Evolutionary conservation across 1,140 invertebrate species (phyloP), one percentile per base, ranked within the genome.

Genomic region (Diplogasteroides magnus): DNA sequence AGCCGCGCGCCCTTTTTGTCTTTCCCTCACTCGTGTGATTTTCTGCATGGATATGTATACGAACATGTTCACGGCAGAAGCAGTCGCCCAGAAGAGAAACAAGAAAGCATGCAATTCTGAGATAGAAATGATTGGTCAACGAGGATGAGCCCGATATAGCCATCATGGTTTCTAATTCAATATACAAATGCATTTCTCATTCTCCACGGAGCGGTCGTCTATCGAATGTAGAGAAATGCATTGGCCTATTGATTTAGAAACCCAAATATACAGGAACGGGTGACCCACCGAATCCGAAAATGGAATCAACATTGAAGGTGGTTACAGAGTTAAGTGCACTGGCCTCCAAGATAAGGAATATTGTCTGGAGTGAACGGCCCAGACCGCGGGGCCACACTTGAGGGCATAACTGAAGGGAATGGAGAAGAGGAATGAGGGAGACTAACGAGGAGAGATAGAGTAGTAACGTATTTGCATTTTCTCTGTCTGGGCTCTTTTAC

Each of bases 51-150:
- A 70, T 0, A 73, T 69, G 61, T 82, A 82, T 64, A 82, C 76
- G 6, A 82, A 69, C 78, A 81, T 82, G 55, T 81, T 81, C 59
- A 82, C 82, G 58, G 75, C 77, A 62, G 82, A 78, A n/a, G 59
- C 32, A 56, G 73, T 76, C 1, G 79, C 69, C 80, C 80, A 82
- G 3, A 81, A 62, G 14, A 72, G 65, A 58, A 77, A 81, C n/a
- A 55, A 71, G 37, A 77, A 31, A 11, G 80, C 79, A 61, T 81
- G 78, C 25, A 81, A 69, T 15, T 71, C 78, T 78, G 37, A 77
- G 73, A 77, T 31, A 23, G 1, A n/a, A 69, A 26, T 2, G 13
- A 1, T 65, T 2, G 73, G 19, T 6, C 0, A 28, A n/a, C n/a
- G n/a, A n/a, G n/a, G n/a, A n/a, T n/a, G n/a, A n/a, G n/a, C n/a